Base-by-base conservation (phyloP, 2,797 vertebrate genomes). In the Allobates femoralis region DNA sequence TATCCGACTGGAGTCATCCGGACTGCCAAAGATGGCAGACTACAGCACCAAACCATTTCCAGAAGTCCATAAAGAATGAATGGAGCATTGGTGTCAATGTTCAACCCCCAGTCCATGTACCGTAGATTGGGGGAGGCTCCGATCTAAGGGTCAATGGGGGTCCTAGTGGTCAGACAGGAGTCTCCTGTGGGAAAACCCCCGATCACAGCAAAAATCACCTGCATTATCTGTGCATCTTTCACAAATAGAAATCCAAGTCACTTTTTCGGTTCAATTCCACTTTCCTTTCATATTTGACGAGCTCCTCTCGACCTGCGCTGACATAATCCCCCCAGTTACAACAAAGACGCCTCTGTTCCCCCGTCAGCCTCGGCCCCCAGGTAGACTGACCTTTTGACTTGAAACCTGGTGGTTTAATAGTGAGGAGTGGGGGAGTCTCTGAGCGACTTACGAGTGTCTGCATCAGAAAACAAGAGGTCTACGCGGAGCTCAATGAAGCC, bases 331-430 rank as follows among this genome's bases (percentile, higher is more conserved):
- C 23, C 16, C 67, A 34, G 26, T 74, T 41, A 60, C 41, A 78
- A 85, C 83, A 85, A 79, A 79, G 64, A 50, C 19, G 5, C 50
- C 76, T 67, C 58, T 85, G 83, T 85, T 55, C 83, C 41, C n/a
- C 46, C 6, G 75, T 37, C 32, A 21, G 34, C 41, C 37, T 21
- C 83, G 34, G 84, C 84, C 76, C 76, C 53, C 62, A 78, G 84
- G 84, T 41, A 58, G 28, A 3, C 30, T 32, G 83, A 85, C 83
- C 83, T 85, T 67, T 78, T 77, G 60, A 78, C 83, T 84, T 16
- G 21, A 19, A 66, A 32, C 34, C 83, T 78, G 73, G 53, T 66
- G 37, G 56, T 53, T 78, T 85, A 56, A 55, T 55, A 84, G 74
- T 32, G 4, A 60, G 71, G 11, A 34, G 51, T 41, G 19, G 53